Percentiles rank a stretch among this genome's conserved stretches.
These are phyloP conservation scores for Thinocorus orbignyianus DNA, from an alignment of 2,113 vertebrate genomes.

Conservation along the genomic window DNA sequence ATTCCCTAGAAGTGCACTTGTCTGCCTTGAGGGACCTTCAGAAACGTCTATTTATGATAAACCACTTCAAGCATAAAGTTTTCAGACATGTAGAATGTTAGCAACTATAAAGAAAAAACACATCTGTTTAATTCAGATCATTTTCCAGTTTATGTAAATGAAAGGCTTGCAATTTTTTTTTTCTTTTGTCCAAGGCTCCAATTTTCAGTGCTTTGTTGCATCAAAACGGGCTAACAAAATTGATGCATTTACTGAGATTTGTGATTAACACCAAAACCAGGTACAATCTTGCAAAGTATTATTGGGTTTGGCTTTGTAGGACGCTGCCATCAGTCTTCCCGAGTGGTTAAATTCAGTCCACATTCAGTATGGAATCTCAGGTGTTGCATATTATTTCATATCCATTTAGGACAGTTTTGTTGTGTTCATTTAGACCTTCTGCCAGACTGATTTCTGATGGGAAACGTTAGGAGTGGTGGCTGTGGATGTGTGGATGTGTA, in stretches of 20 bases:
- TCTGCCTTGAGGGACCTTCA: constrained; percentile 54
- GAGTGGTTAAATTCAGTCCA: background rate
- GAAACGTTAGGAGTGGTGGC: background rate
- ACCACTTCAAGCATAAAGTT: constrained; percentile 58
- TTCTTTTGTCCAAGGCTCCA: background rate
- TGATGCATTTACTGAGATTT: background rate
- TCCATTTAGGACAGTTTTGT: background rate
- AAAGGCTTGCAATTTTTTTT: background rate
- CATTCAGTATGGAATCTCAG: background rate
- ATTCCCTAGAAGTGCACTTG: constrained; percentile 34
- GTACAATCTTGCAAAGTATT: background rate
- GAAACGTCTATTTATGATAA: constrained; percentile 63
- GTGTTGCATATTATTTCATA: background rate
- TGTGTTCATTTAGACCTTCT: background rate
- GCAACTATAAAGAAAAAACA: constrained; percentile 12
- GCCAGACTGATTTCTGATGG: background rate
- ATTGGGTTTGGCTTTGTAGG: background rate
- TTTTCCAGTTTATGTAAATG: constrained; percentile 15
- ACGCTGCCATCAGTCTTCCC: background rate
- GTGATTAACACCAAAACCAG: background rate
- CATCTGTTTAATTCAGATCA: constrained; percentile 53
- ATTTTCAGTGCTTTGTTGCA: background rate
- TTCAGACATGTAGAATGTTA: constrained; percentile 38
- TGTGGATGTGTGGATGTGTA: background rate
- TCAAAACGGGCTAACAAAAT: background rate